Conservation (phyloP, 2,888 invertebrate species). For the Pinctada fucata region DNA sequence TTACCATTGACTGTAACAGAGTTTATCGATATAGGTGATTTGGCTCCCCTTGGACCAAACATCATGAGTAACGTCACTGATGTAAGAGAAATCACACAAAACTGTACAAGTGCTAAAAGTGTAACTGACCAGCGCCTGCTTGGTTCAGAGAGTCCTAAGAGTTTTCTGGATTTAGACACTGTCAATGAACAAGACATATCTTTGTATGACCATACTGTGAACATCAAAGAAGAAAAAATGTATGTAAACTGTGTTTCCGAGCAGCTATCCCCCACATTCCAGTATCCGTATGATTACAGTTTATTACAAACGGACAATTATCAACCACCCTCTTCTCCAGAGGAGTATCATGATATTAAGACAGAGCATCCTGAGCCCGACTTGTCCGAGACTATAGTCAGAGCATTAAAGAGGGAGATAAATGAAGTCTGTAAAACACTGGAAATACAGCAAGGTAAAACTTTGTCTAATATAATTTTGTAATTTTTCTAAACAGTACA, state of each 20-base stretch:
- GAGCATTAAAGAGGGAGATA: constrained; percentile 41
- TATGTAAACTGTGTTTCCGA: not conserved
- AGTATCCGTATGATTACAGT: constrained; percentile 7
- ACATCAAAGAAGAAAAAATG: constrained; percentile 26
- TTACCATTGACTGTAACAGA: not conserved
- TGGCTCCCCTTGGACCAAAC: not conserved
- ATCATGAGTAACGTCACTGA: not conserved
- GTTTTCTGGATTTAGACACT: constrained; percentile 42
- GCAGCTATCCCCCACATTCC: not conserved
- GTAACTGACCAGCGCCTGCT: constrained; percentile 31
- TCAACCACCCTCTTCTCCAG: not conserved
- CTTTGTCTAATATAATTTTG: not conserved
- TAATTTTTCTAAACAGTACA: too few relatives aligned
- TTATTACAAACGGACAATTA: constrained; percentile 1
- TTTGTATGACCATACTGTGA: constrained; percentile 26
- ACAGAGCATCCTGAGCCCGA: not conserved
- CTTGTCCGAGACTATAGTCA: constrained; percentile 13
- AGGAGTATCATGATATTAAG: not conserved
- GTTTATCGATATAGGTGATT: not conserved
- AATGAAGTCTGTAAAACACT: constrained; percentile 37
- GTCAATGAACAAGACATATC: constrained; percentile 28
- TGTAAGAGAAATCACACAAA: not conserved
- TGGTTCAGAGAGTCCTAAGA: constrained; percentile 38
- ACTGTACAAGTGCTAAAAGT: not conserved
- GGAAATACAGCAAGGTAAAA: constrained; percentile 39